Conservation (phyloP, 2,888 invertebrate genomes). For the Nephrotoma guestfalica region DNA sequence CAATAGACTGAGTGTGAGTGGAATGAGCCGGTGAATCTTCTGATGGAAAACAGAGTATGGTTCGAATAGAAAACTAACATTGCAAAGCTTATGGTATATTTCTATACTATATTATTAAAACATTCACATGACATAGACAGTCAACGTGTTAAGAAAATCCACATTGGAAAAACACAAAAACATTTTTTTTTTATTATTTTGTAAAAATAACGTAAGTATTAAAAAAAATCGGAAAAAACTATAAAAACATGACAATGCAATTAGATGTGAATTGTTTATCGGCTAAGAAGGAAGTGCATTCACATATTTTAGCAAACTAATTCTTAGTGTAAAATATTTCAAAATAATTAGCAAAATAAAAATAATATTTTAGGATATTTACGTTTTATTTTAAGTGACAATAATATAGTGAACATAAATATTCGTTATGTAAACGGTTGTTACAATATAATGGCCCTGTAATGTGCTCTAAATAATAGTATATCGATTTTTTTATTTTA, state of each 20-base stretch:
- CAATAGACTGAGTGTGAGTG: no score
- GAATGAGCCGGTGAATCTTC: no score
- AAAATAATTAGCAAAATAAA: neutral
- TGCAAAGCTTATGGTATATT: no score
- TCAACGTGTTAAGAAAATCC: neutral
- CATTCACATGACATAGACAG: neutral
- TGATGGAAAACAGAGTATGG: no score
- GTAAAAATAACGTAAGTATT: neutral
- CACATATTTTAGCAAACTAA: neutral
- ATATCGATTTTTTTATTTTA: neutral
- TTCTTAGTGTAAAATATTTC: neutral
- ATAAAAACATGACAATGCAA: conserved; percentile 5
- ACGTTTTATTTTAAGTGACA: neutral
- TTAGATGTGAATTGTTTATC: conserved; percentile 1
- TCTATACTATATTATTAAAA: no score
- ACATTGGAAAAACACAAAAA: neutral
- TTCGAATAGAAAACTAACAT: no score
- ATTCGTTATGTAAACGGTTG: neutral
- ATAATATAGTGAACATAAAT: neutral
- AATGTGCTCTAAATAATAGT: neutral
- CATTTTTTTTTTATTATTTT: neutral
- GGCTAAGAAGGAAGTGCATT: neutral
- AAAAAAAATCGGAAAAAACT: neutral
- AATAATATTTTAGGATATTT: neutral
- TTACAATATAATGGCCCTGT: neutral